These are phyloP conservation scores for Torymus aiolomorphi DNA, from an alignment of 2,888 invertebrate genomes.

Conservation along the genomic window DNA sequence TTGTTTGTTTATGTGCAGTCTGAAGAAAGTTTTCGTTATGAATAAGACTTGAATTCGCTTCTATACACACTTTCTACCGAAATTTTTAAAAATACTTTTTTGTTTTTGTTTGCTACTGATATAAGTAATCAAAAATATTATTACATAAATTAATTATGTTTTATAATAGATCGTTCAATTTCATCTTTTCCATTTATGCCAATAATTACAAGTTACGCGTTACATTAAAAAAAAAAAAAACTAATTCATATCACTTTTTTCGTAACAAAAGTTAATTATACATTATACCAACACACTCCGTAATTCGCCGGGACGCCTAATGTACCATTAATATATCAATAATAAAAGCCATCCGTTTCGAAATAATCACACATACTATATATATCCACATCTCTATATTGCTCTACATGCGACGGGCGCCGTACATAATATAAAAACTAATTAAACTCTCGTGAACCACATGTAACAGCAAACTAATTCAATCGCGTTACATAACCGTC, in stretches of 20 bases:
- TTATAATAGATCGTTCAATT: too few relatives aligned
- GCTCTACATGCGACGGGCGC: not conserved
- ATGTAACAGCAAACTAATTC: slow-evolving; percentile 8
- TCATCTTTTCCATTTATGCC: too few relatives aligned
- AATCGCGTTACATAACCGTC: slow-evolving; percentile 1
- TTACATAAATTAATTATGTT: too few relatives aligned
- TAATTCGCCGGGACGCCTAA: too few relatives aligned
- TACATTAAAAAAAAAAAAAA: too few relatives aligned
- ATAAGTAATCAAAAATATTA: too few relatives aligned
- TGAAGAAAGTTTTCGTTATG: slow-evolving; percentile 27
- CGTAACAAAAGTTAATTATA: too few relatives aligned
- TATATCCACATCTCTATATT: not conserved
- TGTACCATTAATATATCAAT: too few relatives aligned
- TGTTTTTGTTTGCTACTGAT: too few relatives aligned
- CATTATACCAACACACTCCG: too few relatives aligned
- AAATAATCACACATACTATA: slow-evolving; percentile 8
- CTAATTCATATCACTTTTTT: too few relatives aligned
- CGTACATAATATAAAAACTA: slow-evolving; percentile 26
- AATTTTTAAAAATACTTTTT: not conserved
- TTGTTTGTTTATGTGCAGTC: slow-evolving; percentile 32
- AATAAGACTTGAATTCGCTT: slow-evolving; percentile 11
- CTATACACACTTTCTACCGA: slow-evolving; percentile 12
- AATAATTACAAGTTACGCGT: too few relatives aligned
- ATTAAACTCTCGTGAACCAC: not conserved
- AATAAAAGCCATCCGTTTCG: slow-evolving; percentile 13